phyloP scores from a whole-genome alignment of 2,113 vertebrate genomes.

The Rhizomys pruinosus region DNA sequence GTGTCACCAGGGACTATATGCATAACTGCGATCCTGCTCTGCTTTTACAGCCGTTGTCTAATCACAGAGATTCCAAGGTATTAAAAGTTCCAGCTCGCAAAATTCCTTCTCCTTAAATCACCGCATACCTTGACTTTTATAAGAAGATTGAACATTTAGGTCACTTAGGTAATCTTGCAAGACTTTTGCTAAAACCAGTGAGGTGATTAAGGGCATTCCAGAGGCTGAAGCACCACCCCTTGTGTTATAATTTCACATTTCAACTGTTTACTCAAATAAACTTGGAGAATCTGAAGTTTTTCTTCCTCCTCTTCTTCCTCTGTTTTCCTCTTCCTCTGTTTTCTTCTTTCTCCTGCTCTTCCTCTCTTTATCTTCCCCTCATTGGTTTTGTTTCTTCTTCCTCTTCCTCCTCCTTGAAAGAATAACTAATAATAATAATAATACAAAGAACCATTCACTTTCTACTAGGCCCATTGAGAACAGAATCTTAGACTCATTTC shows the following conservation, averaged over 20 bases:
- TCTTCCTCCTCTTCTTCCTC: too few relatives aligned
- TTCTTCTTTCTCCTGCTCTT: too few relatives aligned
- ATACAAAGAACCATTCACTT: background rate
- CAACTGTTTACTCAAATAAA: constrained; percentile 40
- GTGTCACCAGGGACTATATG: constrained; percentile 73
- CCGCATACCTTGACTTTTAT: constrained; percentile 49
- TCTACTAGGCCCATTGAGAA: background rate
- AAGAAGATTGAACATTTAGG: constrained; percentile 50
- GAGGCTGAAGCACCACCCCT: background rate
- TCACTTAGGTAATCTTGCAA: constrained; percentile 54
- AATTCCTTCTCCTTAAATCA: constrained; percentile 64
- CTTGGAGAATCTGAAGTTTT: constrained; percentile 5
- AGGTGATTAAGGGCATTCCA: constrained; percentile 4
- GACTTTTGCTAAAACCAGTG: constrained; percentile 34
- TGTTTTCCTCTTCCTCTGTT: background rate
- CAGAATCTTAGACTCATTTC: constrained; percentile 25
- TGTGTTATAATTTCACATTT: constrained; percentile 2
- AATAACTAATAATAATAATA: background rate
- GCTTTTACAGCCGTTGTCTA: constrained; percentile 69
- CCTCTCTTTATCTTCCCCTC: too few relatives aligned
- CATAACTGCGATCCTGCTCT: constrained; percentile 63
- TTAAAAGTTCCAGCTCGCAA: constrained; percentile 67
- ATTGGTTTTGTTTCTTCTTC: background rate
- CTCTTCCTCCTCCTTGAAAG: background rate
- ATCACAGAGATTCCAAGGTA: constrained; percentile 65